Conservation (phyloP, 1,140 invertebrate species). For the Drosophila suzukii region DNA sequence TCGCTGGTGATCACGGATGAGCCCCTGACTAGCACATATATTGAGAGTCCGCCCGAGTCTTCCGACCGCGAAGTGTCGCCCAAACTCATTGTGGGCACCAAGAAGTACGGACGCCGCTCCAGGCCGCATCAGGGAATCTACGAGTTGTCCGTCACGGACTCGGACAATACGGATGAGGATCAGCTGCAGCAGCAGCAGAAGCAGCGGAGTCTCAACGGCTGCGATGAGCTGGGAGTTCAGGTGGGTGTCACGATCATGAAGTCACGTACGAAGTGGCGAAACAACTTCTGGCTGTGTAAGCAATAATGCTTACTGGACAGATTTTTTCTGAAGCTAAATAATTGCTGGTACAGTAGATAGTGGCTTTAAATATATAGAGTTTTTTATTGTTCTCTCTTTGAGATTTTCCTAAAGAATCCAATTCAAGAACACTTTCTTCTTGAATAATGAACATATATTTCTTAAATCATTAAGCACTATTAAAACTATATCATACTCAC, state of each 20-base stretch:
- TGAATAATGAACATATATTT: no score
- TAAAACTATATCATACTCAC: neutral
- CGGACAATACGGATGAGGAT: constrained; percentile 77
- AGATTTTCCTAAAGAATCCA: neutral
- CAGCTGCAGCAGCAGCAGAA: constrained; percentile 52
- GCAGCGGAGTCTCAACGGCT: constrained; percentile 58
- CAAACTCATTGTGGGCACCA: constrained; percentile 90
- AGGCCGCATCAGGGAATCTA: constrained; percentile 84
- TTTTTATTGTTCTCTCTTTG: neutral
- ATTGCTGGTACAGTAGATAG: no score
- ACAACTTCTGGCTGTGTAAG: constrained; percentile 2
- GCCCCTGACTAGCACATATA: constrained; percentile 39
- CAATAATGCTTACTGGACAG: constrained; percentile 6
- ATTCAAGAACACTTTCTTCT: no score
- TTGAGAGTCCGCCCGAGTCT: constrained; percentile 85
- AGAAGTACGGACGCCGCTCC: constrained; percentile 90
- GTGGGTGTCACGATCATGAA: constrained; percentile 13
- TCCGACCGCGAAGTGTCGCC: constrained; percentile 89
- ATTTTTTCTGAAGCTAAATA: neutral
- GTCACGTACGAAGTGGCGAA: constrained; percentile 9
- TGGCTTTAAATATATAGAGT: neutral
- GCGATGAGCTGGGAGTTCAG: constrained; percentile 52
- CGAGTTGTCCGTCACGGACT: constrained; percentile 73
- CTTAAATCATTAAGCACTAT: neutral
- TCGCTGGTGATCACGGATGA: constrained; percentile 74